A percentile compares a stretch with the other conserved stretches of the same genome.
These are phyloP conservation scores for Podargus strigoides DNA, from an alignment of 2,797 vertebrate genomes.

Conservation along the genomic window DNA sequence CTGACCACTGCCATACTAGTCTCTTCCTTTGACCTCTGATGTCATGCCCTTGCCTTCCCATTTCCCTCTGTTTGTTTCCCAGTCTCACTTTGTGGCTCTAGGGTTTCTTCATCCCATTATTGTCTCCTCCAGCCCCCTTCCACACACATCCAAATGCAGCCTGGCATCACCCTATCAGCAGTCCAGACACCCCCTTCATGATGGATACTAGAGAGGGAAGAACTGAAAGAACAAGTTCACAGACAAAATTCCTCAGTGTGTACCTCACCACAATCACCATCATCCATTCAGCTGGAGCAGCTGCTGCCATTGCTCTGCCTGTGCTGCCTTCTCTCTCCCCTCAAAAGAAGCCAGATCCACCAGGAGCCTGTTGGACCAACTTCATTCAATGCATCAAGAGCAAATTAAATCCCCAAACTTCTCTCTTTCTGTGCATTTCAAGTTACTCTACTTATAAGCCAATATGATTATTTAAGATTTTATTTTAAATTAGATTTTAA, in stretches of 20 bases:
- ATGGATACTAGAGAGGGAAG: neutral
- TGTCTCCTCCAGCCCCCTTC: neutral
- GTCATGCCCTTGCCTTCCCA: neutral
- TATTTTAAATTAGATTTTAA: constrained; percentile 35
- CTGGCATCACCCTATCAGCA: neutral
- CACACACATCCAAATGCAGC: neutral
- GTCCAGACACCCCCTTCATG: neutral
- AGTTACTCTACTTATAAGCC: neutral
- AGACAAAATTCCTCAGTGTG: neutral
- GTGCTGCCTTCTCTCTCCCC: neutral
- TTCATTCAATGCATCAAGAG: neutral
- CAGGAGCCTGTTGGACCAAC: neutral
- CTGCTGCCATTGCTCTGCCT: neutral
- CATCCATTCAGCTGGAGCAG: neutral
- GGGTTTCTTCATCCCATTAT: neutral
- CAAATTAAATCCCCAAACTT: neutral
- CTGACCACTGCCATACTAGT: neutral
- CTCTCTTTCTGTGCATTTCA: neutral
- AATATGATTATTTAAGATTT: constrained; percentile 9
- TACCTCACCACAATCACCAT: neutral
- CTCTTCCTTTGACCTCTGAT: neutral
- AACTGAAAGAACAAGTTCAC: neutral
- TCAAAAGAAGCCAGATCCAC: neutral
- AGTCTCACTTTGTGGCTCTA: neutral
- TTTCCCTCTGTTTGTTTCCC: neutral